Evolutionary conservation across 2,113 vertebrate species (phyloP).

Genomic region (Oceanodroma tethys): DNA sequence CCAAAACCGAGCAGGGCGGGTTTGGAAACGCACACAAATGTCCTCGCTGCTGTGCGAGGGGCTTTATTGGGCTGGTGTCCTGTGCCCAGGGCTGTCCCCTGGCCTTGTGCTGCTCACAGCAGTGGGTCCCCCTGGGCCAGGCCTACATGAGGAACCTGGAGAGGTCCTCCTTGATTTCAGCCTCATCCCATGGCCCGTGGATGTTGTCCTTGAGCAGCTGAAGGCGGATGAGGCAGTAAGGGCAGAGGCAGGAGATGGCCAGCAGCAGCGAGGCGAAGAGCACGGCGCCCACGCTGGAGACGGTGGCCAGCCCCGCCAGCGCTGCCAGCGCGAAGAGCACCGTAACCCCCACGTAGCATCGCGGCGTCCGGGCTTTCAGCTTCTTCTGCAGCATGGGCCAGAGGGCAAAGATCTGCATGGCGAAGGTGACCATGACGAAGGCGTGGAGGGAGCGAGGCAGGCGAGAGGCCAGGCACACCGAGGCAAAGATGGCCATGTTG

Average conservation of each 20-base stretch:
- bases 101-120: background rate
- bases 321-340: conserved; percentile 79
- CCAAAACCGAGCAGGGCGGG: background rate
- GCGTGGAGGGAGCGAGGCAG: conserved; percentile 88
- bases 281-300: conserved; percentile 79
- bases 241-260: conserved; percentile 84
- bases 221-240: conserved; percentile 84
- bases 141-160: conserved; percentile 79
- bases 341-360: conserved; percentile 79
- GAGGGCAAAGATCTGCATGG: conserved; percentile 92
- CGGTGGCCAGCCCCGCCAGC: conserved; percentile 75
- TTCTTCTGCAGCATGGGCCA: conserved; percentile 94
- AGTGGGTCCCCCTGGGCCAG: background rate
- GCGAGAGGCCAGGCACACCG: conserved; percentile 92
- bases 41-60: background rate
- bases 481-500: conserved; percentile 94
- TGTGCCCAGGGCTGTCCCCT: background rate
- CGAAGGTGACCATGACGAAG: conserved; percentile 92
- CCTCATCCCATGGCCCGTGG: conserved; percentile 97
- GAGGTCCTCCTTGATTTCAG: conserved; percentile 94
- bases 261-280: conserved; percentile 82
- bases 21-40: background rate
- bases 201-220: conserved; percentile 97
- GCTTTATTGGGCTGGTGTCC: conserved; percentile 11
- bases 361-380: conserved; percentile 76